phyloP scores from a whole-genome alignment of 2,797 vertebrate species.

The Urocyon cinereoargenteus region DNA sequence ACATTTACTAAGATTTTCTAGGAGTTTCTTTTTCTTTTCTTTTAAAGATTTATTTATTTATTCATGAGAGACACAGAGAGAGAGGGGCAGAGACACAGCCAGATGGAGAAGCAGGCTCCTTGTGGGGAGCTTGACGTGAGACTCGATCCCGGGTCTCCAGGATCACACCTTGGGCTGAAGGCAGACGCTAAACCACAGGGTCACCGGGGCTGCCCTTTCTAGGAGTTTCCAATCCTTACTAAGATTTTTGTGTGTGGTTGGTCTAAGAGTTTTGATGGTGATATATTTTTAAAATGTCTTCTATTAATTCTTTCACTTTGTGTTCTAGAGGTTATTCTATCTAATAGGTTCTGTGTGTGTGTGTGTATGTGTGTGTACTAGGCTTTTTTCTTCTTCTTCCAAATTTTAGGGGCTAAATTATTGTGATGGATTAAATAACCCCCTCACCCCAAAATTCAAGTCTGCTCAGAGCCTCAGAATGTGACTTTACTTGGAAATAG shows the following conservation, averaged over 20 bases:
- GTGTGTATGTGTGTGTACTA: background rate
- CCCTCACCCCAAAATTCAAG: background rate
- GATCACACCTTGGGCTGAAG: too few relatives aligned
- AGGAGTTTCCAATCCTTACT: background rate
- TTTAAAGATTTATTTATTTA: too few relatives aligned
- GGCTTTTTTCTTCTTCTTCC: background rate
- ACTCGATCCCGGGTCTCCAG: too few relatives aligned
- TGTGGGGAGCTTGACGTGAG: too few relatives aligned
- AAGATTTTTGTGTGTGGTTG: background rate
- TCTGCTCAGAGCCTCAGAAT: background rate
- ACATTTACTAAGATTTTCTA: background rate
- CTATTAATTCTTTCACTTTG: background rate
- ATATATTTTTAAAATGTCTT: background rate
- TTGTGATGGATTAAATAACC: background rate
- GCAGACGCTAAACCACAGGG: too few relatives aligned
- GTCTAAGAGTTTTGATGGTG: background rate
- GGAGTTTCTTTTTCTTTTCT: background rate
- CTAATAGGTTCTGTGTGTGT: background rate
- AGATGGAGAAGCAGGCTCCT: too few relatives aligned
- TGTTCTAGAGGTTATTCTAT: background rate
- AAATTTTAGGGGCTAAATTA: background rate
- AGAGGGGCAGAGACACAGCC: too few relatives aligned
- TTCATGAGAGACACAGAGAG: too few relatives aligned
- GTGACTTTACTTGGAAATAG: background rate
- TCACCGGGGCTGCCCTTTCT: background rate